These are phyloP conservation scores for Seira sanloemensis DNA, from an alignment of 2,888 invertebrate genomes.

Conservation along the genomic window DNA sequence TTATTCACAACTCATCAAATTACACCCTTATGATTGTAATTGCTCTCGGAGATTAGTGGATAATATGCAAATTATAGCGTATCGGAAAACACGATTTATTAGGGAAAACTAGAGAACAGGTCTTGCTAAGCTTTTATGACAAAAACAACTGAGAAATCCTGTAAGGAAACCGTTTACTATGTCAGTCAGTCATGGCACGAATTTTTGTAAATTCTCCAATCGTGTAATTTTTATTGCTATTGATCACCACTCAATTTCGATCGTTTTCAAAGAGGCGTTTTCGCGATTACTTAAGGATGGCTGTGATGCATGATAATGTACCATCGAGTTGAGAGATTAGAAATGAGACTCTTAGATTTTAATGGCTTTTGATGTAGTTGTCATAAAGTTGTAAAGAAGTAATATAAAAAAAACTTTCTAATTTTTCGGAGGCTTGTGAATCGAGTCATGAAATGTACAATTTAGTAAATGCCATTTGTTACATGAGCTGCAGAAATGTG, in stretches of 20 bases:
- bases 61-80: slow-evolving; percentile 44
- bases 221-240: background rate
- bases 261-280: background rate
- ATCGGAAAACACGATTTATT: background rate
- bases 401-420: too few relatives aligned
- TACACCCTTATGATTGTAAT: slow-evolving; percentile 47
- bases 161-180: background rate
- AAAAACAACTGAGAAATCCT: background rate
- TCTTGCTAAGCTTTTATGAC: background rate
- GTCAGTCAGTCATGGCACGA: background rate
- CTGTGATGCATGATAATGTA: background rate
- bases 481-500: too few relatives aligned
- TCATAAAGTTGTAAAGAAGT: too few relatives aligned
- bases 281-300: background rate
- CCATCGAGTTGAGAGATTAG: too few relatives aligned
- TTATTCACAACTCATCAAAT: slow-evolving; percentile 55
- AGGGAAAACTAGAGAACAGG: background rate
- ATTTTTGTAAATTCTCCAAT: background rate
- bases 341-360: too few relatives aligned
- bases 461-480: too few relatives aligned
- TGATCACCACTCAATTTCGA: background rate
- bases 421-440: too few relatives aligned
- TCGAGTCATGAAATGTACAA: too few relatives aligned
- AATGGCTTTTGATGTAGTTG: too few relatives aligned
- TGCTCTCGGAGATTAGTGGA: slow-evolving; percentile 13